Evolutionary conservation across 2,888 invertebrate species (phyloP).

Genomic region (Melanostoma scalare): DNA sequence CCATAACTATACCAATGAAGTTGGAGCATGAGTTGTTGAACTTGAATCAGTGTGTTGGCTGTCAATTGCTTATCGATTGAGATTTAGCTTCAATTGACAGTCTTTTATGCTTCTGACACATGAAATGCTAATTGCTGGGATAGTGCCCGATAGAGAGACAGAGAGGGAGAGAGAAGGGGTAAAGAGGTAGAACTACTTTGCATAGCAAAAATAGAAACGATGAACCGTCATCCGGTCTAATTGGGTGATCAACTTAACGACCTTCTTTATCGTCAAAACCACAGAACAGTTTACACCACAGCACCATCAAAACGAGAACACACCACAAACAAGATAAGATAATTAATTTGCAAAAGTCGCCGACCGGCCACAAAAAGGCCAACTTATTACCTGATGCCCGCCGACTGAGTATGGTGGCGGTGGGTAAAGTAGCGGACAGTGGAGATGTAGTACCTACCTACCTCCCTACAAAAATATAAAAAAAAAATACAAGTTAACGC

Average conservation of each 20-base stretch:
- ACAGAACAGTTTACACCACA: conserved; percentile 61
- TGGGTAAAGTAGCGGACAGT: conserved; percentile 28
- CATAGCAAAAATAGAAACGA: conserved; percentile 42
- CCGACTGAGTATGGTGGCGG: not conserved
- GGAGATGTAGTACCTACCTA: conserved; percentile 19
- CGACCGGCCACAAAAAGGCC: conserved; percentile 61
- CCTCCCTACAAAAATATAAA: conserved; percentile 2
- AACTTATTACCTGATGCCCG: conserved; percentile 62
- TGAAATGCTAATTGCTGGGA: conserved; percentile 35
- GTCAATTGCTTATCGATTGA: conserved; percentile 2
- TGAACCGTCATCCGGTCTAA: conserved; percentile 60
- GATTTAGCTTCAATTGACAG: conserved; percentile 25
- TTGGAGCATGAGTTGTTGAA: conserved; percentile 42
- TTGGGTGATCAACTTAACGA: conserved; percentile 72
- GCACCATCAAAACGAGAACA: conserved; percentile 55
- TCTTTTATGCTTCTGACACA: conserved; percentile 24
- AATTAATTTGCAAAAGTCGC: conserved; percentile 72
- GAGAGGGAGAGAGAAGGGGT: too few species aligned
- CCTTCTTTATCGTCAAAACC: conserved; percentile 66
- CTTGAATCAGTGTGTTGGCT: not conserved
- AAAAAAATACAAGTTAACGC: conserved; percentile 42
- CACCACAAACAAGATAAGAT: conserved; percentile 72
- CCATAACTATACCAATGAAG: not conserved
- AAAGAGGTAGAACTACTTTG: conserved; percentile 23
- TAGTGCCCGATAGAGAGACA: not conserved